Evolutionary conservation across 2,113 vertebrate genomes (phyloP), one percentile per base, ranked within the genome.

Genomic region (Hippolais icterina): DNA sequence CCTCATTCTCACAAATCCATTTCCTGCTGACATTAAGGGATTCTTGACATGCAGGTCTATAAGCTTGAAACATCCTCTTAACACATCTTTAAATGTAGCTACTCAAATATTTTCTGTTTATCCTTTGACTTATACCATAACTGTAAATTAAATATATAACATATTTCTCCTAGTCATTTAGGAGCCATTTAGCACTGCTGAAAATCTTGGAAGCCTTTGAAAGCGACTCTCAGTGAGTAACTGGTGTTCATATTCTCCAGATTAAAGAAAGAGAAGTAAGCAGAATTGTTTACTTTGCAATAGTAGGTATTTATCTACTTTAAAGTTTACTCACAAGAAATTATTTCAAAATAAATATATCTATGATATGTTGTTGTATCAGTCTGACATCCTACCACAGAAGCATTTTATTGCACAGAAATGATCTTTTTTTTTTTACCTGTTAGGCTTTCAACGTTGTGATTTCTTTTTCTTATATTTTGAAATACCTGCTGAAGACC

Each of bases 361-460:
- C 5, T 52, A 9, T 52, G 17, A 13, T 59, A 3, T 66, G 2
- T 7, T 56, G 3, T 10, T 63, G 1, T 20, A 37, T 57, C 20
- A 15, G 3, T 63, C 82, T 57, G 14, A 31, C 5, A n/a, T 37
- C 6, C 10, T 68, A 56, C 14, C 19, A 47, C 3, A 53, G 60
- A 77, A 66, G 3, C 2, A 46, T 71, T 75, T 66, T 50, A 37
- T n/a, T 46, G 11, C 12, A n/a, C 3, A 27, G 25, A 76, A 71
- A 50, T 28, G 19, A 21, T 63, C 33, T 11, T 1, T n/a, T 29
- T 15, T 53, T 53, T 50, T 88, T 61, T 50, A 27, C 12, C 2
- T 2, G 0, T 14, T 52, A 20, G 3, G 8, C 5, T 56, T 70
- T 49, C 28, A 64, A 31, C 2, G 28, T n/a, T 15, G 5, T 18